phyloP scores from a whole-genome alignment of 1,140 invertebrate genomes.

The Carcinoscorpius rotundicauda region DNA sequence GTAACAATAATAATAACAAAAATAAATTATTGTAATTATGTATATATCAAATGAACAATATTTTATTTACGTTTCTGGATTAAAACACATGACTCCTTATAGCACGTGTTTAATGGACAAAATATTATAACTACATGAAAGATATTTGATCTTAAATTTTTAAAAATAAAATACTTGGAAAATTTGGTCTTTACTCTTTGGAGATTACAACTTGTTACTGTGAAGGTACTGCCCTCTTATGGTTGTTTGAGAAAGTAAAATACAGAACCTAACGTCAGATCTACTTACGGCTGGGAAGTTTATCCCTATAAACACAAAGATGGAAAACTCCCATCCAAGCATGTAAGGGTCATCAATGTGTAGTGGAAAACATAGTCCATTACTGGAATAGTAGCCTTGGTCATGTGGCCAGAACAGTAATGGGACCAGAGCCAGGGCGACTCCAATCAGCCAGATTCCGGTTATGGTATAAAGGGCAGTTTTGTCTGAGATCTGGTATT shows the following conservation, averaged over 20 bases:
- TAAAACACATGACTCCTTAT: background rate
- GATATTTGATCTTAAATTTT: background rate
- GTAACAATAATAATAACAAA: background rate
- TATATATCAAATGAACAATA: background rate
- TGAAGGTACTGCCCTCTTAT: background rate
- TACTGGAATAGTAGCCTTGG: constrained; percentile 25
- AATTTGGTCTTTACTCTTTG: background rate
- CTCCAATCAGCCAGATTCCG: constrained; percentile 7
- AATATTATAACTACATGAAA: background rate
- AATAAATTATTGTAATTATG: background rate
- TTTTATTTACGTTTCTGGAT: background rate
- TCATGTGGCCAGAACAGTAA: constrained; percentile 8
- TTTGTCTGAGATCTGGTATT: constrained; percentile 5
- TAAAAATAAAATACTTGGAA: background rate
- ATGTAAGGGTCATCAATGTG: constrained; percentile 30
- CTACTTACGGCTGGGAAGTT: constrained; percentile 25
- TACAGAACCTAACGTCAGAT: background rate
- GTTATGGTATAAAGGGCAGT: constrained; percentile 6
- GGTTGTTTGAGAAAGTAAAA: background rate
- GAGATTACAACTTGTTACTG: constrained; percentile 1
- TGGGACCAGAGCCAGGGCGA: constrained; percentile 10
- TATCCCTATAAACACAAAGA: constrained; percentile 29
- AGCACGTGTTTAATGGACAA: background rate
- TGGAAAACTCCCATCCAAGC: constrained; percentile 30
- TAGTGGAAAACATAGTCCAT: constrained; percentile 30